phyloP scores from a whole-genome alignment of 2,888 invertebrate genomes.

The Ctena decussata region DNA sequence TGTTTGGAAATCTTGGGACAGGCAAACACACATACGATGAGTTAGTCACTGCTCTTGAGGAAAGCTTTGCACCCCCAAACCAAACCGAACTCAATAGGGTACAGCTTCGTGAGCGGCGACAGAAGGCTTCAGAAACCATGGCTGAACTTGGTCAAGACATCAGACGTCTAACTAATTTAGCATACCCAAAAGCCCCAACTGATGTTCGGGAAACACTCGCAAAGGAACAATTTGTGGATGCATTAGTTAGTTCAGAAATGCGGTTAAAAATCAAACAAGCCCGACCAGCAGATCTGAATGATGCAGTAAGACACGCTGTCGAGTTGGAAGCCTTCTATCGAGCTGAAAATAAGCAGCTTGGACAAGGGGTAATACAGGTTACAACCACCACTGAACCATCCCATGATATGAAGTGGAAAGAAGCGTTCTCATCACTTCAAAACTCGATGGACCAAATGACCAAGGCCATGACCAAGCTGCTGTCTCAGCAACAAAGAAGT shows the following conservation, averaged over 20 bases:
- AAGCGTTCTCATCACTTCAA: neutral
- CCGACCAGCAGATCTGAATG: conserved; percentile 25
- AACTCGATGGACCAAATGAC: neutral
- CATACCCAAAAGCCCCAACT: conserved; percentile 26
- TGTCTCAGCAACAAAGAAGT: neutral
- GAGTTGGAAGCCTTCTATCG: conserved; percentile 29
- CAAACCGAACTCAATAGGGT: conserved; percentile 27
- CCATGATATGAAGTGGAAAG: neutral
- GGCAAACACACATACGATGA: neutral
- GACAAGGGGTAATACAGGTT: neutral
- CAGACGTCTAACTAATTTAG: conserved; percentile 23
- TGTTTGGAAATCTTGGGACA: conserved; percentile 22
- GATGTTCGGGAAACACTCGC: conserved; percentile 26
- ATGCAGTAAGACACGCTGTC: conserved; percentile 32
- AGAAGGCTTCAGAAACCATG: conserved; percentile 26
- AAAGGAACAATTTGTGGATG: conserved; percentile 39
- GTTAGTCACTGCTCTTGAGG: neutral
- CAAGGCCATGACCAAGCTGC: neutral
- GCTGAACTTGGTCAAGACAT: conserved; percentile 11
- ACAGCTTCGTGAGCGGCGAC: conserved; percentile 19
- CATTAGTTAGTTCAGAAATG: conserved; percentile 24
- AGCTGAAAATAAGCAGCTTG: conserved; percentile 10
- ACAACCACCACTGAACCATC: neutral
- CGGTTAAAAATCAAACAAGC: conserved; percentile 20
- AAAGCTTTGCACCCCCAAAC: neutral